A percentile compares a stretch with the other conserved stretches of the same genome.
Conservation (phyloP, 2,888 invertebrate species). For the Ametastegia equiseti region DNA sequence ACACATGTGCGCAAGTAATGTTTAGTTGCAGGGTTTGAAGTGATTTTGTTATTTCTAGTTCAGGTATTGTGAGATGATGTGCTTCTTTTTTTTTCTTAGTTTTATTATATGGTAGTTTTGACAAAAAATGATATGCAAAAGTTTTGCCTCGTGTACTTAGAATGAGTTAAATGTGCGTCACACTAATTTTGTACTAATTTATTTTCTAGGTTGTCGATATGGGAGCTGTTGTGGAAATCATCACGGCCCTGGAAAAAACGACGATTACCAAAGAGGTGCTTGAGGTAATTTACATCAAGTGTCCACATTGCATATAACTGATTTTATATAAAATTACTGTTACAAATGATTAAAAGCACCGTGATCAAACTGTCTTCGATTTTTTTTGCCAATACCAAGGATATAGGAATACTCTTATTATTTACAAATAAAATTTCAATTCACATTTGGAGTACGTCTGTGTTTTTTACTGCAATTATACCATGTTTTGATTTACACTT, state of each 20-base stretch:
- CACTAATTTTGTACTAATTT: constrained; percentile 11
- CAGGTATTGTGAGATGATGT: neutral
- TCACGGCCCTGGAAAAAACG: constrained; percentile 93
- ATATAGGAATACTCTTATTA: constrained; percentile 8
- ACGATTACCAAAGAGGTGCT: constrained; percentile 93
- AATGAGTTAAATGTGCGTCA: too few relatives aligned
- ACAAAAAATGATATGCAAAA: neutral
- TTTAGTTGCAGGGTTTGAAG: neutral
- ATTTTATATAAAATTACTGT: neutral
- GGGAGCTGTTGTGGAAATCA: constrained; percentile 94
- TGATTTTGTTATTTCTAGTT: neutral
- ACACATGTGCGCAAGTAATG: neutral
- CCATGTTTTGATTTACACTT: neutral
- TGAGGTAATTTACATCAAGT: constrained; percentile 81
- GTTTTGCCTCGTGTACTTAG: neutral
- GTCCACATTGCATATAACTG: neutral
- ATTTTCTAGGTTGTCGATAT: constrained; percentile 94
- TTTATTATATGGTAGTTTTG: neutral
- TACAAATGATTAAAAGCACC: neutral
- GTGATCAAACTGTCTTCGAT: neutral
- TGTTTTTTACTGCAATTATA: neutral
- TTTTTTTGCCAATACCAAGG: neutral
- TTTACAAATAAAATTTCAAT: neutral
- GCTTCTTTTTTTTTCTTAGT: neutral
- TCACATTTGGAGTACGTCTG: neutral